phyloP scores from a whole-genome alignment of 2,888 invertebrate genomes.

The Neelides folsomi region DNA sequence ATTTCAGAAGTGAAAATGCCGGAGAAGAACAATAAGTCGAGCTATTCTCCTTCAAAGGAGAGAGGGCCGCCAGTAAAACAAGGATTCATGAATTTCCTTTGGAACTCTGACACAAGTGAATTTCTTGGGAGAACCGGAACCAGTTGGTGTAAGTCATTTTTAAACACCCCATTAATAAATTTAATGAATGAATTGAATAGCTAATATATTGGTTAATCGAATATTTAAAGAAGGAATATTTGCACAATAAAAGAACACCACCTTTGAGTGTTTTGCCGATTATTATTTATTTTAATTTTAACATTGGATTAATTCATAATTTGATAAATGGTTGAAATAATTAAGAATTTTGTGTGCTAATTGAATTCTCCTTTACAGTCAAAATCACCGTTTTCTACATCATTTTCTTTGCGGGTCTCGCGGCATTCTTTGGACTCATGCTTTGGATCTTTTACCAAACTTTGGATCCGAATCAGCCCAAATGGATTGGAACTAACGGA shows the following conservation, averaged over 20 bases:
- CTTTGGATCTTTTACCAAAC: conserved; percentile 90
- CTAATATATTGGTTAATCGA: background rate
- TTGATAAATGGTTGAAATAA: background rate
- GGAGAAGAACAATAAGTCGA: conserved; percentile 13
- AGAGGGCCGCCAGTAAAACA: conserved; percentile 17
- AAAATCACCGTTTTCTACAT: conserved; percentile 93
- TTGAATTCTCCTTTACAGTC: conserved; percentile 8
- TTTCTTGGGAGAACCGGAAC: conserved; percentile 79
- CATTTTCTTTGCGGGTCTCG: conserved; percentile 81
- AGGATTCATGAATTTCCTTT: conserved; percentile 50
- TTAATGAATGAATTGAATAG: background rate
- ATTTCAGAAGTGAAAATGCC: no score
- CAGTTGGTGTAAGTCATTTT: conserved; percentile 76
- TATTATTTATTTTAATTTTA: background rate
- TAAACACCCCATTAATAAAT: background rate
- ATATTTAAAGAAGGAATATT: background rate
- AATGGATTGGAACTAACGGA: conserved; percentile 75
- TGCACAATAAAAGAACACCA: background rate
- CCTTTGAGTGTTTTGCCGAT: background rate
- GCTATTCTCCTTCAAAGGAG: conserved; percentile 18
- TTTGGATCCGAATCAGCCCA: conserved; percentile 66
- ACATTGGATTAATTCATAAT: background rate
- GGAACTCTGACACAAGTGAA: conserved; percentile 83
- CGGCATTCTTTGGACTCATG: conserved; percentile 89
- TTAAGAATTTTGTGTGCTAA: no score